These are phyloP conservation scores for Misgurnus anguillicaudatus DNA, from an alignment of 2,113 vertebrate genomes.

Conservation along the genomic window DNA sequence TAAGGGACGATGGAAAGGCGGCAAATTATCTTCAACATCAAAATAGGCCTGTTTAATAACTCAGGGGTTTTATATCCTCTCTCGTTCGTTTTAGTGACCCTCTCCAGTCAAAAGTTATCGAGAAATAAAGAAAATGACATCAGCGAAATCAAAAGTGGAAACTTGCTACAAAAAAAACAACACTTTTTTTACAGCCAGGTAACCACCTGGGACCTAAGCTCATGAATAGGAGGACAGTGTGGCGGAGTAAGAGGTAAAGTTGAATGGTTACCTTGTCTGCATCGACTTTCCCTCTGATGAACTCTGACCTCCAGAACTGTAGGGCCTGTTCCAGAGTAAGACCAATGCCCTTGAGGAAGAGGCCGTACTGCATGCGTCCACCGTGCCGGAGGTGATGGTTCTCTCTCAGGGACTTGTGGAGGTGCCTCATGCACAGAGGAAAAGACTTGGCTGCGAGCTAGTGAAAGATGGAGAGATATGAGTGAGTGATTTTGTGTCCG, in stretches of 20 bases:
- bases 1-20: slow-evolving; percentile 44
- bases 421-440: slow-evolving; percentile 92
- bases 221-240: background rate
- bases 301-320: slow-evolving; percentile 96
- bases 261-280: slow-evolving; percentile 88
- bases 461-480: background rate
- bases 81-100: slow-evolving; percentile 40
- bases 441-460: slow-evolving; percentile 90
- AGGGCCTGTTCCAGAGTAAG: slow-evolving; percentile 92
- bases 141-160: slow-evolving; percentile 4
- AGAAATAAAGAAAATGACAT: slow-evolving; percentile 29
- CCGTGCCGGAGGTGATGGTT: slow-evolving; percentile 94
- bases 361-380: slow-evolving; percentile 95
- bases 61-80: background rate
- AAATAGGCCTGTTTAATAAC: slow-evolving; percentile 14
- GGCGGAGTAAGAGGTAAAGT: background rate
- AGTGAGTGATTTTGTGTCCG: slow-evolving; percentile 13
- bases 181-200: background rate
- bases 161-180: background rate
- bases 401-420: slow-evolving; percentile 87
- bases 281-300: slow-evolving; percentile 90
- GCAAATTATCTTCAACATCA: slow-evolving; percentile 49
- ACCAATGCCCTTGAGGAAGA: slow-evolving; percentile 95
- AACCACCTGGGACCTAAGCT: background rate
- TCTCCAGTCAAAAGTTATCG: slow-evolving; percentile 38